Evolutionary conservation across 2,888 invertebrate species (phyloP), one percentile per base, ranked within the genome.

Genomic region (Autographa pulchrina): DNA sequence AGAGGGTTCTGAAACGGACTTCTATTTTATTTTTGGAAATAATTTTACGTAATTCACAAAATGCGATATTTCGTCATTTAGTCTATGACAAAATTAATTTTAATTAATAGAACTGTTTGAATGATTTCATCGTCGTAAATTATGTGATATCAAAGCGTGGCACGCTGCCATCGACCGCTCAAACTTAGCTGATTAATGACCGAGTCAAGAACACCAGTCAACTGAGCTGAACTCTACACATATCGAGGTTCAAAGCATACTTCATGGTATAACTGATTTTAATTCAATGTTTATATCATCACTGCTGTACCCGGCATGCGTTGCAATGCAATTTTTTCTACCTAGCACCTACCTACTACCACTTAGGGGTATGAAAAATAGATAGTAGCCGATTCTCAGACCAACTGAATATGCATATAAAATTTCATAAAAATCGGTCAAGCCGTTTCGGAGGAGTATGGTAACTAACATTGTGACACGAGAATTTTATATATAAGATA

Each of bases 111-210:
- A 74, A 52, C 41, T 71, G 66, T 71, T 75, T 63, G 25, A 62
- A 65, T 74, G 18, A n/a, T 9, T 63, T 58, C 64, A 54, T 56
- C 32, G 7, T 18, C 25, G 60, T 80, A 62, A 71, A 75, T 78
- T 62, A 31, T 38, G 58, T 65, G 77, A 67, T 56, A 75, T 70
- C 62, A 80, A 70, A 65, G 14, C n/a, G 65, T 80, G 78, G 78
- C 80, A 77, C 54, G 16, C 20, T 80, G 78, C 80, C 78, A 78
- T 16, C 25, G 52, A 58, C 6, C 58, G 35, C 58, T 72, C 66
- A 64, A 66, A 32, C 35, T 35, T 54, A 68, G 48, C 59, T 76
- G 65, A 78, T 80, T 65, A 68, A 80, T 58, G 80, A 70, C 38
- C 7, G 18, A 35, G 52, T 59, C 62, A 54, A 7, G 43, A 66